Percentiles rank a stretch among this genome's conserved stretches.
Conservation (phyloP, 2,797 vertebrate species). For the Antrozous pallidus region DNA sequence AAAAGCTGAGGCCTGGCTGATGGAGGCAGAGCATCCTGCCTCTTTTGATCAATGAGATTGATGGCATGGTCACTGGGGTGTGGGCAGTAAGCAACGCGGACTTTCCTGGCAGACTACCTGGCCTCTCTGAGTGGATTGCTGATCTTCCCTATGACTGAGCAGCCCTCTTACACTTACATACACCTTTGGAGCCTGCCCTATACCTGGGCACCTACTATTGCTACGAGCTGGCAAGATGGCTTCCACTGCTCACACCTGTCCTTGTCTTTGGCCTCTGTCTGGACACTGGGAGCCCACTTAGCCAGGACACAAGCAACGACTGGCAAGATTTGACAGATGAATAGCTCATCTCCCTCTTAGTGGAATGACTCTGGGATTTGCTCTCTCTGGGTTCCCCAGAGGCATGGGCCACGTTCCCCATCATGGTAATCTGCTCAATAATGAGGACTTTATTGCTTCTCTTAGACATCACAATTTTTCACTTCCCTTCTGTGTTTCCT, state of each 20-base stretch:
- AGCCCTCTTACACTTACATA: too few relatives aligned
- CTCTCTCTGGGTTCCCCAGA: neutral
- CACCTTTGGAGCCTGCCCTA: too few relatives aligned
- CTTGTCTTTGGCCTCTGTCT: neutral
- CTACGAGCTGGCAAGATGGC: neutral
- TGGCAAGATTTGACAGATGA: neutral
- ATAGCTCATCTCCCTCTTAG: neutral
- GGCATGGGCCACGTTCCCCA: neutral
- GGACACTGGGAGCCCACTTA: neutral
- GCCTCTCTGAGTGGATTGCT: neutral
- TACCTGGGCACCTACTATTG: neutral
- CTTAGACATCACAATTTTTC: neutral
- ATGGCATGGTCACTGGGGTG: too few relatives aligned
- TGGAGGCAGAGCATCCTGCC: neutral
- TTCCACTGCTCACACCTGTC: neutral
- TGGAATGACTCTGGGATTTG: neutral
- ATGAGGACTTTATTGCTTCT: neutral
- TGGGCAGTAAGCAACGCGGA: neutral
- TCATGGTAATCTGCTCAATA: neutral
- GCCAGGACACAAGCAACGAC: neutral
- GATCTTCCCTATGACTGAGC: neutral
- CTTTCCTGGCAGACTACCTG: neutral
- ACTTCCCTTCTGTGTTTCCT: neutral
- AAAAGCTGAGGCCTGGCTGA: neutral
- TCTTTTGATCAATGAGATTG: neutral